These are phyloP conservation scores for Atethmia centrago DNA, from an alignment of 2,888 invertebrate species.

Conservation along the genomic window DNA sequence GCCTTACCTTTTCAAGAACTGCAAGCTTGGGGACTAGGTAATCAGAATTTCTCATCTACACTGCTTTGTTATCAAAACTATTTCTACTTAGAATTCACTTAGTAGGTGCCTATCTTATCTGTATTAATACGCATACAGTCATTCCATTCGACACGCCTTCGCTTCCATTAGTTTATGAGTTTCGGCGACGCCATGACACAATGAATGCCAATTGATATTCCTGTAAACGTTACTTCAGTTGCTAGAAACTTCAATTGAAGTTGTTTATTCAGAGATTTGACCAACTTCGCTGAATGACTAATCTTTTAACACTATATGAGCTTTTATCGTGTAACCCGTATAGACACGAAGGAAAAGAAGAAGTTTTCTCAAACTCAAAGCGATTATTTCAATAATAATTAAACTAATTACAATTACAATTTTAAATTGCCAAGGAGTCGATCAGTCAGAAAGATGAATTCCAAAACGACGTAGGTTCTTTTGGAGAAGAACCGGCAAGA, in stretches of 20 bases:
- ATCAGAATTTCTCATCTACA: neutral
- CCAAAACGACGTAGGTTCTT: too few species aligned
- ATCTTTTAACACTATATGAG: neutral
- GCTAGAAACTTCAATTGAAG: conserved; percentile 10
- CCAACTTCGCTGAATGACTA: neutral
- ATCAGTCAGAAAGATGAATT: too few species aligned
- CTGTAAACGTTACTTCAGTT: conserved; percentile 23
- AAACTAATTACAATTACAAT: neutral
- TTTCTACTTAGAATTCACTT: conserved; percentile 15
- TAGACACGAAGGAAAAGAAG: neutral
- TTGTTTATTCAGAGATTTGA: too few species aligned
- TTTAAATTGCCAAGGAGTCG: too few species aligned
- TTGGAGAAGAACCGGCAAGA: too few species aligned
- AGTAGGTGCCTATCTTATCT: conserved; percentile 41
- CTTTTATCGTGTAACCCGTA: neutral
- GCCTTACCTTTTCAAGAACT: neutral
- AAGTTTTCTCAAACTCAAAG: neutral
- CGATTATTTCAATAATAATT: neutral
- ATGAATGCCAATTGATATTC: conserved; percentile 36
- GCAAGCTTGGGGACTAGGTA: neutral
- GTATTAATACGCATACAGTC: conserved; percentile 30
- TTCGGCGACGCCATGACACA: conserved; percentile 39
- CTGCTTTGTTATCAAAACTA: conserved; percentile 17
- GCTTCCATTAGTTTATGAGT: conserved; percentile 43
- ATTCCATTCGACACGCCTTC: conserved; percentile 52